Evolutionary conservation across 2,888 invertebrate species (phyloP).

Genomic region (Sarcophaga subvicina): DNA sequence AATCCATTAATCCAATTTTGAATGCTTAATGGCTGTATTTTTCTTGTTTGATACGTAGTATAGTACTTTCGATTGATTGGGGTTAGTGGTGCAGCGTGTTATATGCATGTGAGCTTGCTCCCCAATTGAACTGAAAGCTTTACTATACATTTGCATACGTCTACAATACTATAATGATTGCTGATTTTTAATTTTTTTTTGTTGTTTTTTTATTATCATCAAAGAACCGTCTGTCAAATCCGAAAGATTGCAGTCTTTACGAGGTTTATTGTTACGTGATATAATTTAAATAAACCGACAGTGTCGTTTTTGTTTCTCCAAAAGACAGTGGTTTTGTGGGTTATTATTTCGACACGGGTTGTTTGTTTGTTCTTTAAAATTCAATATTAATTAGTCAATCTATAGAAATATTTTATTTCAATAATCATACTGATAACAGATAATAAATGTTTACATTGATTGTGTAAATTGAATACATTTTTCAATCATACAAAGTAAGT

Average conservation of each 20-base stretch:
- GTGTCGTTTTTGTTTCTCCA: background rate
- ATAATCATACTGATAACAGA: too few relatives aligned
- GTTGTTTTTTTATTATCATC: slow-evolving; percentile 14
- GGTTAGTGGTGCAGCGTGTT: background rate
- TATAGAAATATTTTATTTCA: too few relatives aligned
- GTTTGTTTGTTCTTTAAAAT: background rate
- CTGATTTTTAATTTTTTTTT: slow-evolving; percentile 6
- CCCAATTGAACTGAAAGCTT: slow-evolving; percentile 33
- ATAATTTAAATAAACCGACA: slow-evolving; percentile 45
- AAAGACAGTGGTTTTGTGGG: background rate
- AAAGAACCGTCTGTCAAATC: slow-evolving; percentile 49
- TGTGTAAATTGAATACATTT: too few relatives aligned
- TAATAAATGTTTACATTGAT: too few relatives aligned
- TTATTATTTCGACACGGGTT: background rate
- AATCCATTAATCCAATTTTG: slow-evolving; percentile 64
- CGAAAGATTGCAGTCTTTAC: slow-evolving; percentile 50
- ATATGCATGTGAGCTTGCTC: background rate
- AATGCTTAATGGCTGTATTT: slow-evolving; percentile 44
- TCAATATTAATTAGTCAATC: too few relatives aligned
- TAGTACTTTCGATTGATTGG: background rate
- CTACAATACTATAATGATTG: slow-evolving; percentile 6
- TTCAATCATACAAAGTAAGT: too few relatives aligned
- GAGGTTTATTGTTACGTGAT: slow-evolving; percentile 49
- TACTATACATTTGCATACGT: slow-evolving; percentile 47
- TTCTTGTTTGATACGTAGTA: slow-evolving; percentile 6